A percentile compares a stretch with the other conserved stretches of the same genome.
These are phyloP conservation scores for Apolygus lucorum DNA, from an alignment of 1,140 invertebrate species.

Conservation along the genomic window DNA sequence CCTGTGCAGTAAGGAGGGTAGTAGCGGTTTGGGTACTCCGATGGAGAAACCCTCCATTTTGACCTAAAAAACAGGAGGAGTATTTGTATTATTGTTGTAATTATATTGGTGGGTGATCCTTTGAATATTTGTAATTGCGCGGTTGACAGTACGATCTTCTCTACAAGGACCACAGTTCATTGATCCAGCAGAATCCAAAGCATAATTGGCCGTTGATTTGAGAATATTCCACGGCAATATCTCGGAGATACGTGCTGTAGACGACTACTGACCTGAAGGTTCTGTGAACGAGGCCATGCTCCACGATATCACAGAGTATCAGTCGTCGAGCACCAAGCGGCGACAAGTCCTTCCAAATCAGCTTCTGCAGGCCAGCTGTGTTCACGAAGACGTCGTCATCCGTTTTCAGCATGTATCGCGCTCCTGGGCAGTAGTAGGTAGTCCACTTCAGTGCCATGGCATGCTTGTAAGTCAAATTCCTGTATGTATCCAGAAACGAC, in stretches of 20 bases:
- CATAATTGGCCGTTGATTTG: too few relatives aligned
- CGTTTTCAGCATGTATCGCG: conserved; percentile 64
- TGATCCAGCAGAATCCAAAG: too few relatives aligned
- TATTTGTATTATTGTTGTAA: too few relatives aligned
- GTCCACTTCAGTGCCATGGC: conserved; percentile 76
- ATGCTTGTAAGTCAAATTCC: conserved; percentile 82
- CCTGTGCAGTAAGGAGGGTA: conserved; percentile 69
- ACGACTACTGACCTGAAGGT: conserved; percentile 48
- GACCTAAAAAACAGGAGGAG: conserved; percentile 45
- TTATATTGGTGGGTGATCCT: too few relatives aligned
- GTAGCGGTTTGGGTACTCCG: conserved; percentile 52
- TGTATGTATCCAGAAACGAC: conserved; percentile 66
- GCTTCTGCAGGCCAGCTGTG: conserved; percentile 51
- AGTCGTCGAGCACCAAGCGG: conserved; percentile 48
- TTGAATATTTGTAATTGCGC: too few relatives aligned
- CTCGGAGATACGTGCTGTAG: too few relatives aligned
- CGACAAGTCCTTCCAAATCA: conserved; percentile 48
- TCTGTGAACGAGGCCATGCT: conserved; percentile 36
- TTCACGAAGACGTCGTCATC: conserved; percentile 75
- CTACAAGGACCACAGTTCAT: too few relatives aligned
- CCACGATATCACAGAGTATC: conserved; percentile 49
- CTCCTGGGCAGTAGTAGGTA: conserved; percentile 51
- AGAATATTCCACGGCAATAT: too few relatives aligned
- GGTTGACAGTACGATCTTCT: too few relatives aligned
- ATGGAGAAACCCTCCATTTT: conserved; percentile 66